phyloP scores from a whole-genome alignment of 2,113 vertebrate genomes.

The Trinectes maculatus region DNA sequence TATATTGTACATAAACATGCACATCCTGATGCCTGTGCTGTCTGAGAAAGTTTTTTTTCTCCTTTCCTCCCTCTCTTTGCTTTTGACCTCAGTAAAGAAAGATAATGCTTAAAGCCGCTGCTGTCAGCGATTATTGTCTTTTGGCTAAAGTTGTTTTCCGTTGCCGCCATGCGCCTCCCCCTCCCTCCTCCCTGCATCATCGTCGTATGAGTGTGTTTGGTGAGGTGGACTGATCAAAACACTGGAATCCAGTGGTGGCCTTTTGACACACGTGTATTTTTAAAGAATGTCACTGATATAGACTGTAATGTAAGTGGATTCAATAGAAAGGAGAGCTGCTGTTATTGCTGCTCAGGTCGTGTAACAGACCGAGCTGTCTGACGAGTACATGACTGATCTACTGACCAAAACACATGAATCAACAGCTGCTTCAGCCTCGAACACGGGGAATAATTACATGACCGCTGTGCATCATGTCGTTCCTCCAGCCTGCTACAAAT shows the following conservation, averaged over 20 bases:
- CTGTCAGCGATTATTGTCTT: too few species aligned
- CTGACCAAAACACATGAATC: conserved; percentile 4
- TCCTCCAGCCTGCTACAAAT: neutral
- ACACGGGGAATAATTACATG: neutral
- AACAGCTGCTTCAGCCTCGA: neutral
- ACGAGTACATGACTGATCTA: conserved; percentile 13
- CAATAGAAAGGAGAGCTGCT: too few species aligned
- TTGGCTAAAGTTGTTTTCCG: too few species aligned
- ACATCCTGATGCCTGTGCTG: neutral
- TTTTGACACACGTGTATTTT: too few species aligned
- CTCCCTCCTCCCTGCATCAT: too few species aligned
- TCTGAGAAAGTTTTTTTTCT: neutral
- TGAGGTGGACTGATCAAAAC: too few species aligned
- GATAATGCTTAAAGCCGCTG: too few species aligned
- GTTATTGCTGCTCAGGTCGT: conserved; percentile 19
- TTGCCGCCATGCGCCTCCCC: too few species aligned
- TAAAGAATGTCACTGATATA: too few species aligned
- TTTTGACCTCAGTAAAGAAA: neutral
- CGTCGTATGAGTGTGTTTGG: too few species aligned
- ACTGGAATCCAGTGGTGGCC: too few species aligned
- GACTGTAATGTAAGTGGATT: neutral
- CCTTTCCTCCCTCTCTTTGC: neutral
- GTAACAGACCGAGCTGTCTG: neutral
- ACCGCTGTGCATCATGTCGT: too few species aligned
- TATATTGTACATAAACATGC: conserved; percentile 1